Base-by-base conservation (phyloP, 2,888 invertebrate species). In the Disparrhopalites patrizii region DNA sequence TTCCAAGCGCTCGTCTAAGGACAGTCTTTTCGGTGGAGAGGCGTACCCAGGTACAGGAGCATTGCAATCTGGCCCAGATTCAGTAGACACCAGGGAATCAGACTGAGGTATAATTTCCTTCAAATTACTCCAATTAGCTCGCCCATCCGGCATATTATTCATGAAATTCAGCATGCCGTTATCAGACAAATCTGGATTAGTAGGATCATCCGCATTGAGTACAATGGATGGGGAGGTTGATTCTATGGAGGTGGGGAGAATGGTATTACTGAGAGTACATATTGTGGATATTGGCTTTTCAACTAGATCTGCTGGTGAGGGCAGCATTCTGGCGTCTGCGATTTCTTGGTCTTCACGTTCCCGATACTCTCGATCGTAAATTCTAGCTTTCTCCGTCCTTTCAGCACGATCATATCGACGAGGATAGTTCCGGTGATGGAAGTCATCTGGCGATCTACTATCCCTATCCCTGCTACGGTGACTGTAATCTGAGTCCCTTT, bases 1-100 rank as follows among this genome's bases (percentile, higher is more conserved):
- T 76, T 83, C 84, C 66, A 86, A 80, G 76, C 85, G 79, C 71
- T 85, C 85, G 68, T 86, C 85, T 8, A 86, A 78, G 0, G 85
- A 83, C 15, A 84, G 77, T 62, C 85, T 79, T 76, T 83, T 84
- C 0, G 85, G 85, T 0, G 85, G 84, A 43, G 73, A 72, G 4
- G 55, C 40, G 31, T 67, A 28, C 30, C 50, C 27, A 47, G 55
- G 33, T 40, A 54, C n/a, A 28, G 7, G 7, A 15, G 20, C 43
- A n/a, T 36, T 36, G 8, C n/a, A 18, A 43, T 43, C 43, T 4
- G 20, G n/a, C 43, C 15, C 43, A 43, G n/a, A 18, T 5, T 18
- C 36, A 7, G 8, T 15, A 10, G 36, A 15, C 15, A 43, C 43
- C 5, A 15, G 5, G 5, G 43, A 5, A 7, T 23, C 51, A 38